A percentile compares a stretch with the other conserved stretches of the same genome.
phyloP scores from a whole-genome alignment of 1,140 invertebrate genomes.

The Ceratina australensis region DNA sequence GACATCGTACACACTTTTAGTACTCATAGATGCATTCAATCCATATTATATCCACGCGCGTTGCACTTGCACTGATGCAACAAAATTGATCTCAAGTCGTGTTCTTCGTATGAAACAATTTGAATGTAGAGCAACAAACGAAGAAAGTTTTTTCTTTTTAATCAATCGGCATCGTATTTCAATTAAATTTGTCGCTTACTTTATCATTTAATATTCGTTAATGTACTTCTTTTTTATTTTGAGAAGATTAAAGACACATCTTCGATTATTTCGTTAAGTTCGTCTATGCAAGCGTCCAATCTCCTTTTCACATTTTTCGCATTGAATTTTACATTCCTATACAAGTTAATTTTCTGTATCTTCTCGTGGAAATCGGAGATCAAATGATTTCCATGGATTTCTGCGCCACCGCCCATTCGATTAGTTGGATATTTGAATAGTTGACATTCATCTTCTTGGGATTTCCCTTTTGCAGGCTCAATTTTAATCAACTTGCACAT shows the following conservation, averaged over 20 bases:
- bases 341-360: constrained; percentile 8
- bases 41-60: constrained; percentile 15
- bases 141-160: background rate
- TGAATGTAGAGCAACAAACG: too few species aligned
- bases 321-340: background rate
- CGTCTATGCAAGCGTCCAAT: constrained; percentile 53
- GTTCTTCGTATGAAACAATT: too few species aligned
- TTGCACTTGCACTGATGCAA: constrained; percentile 21
- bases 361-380: constrained; percentile 6
- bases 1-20: constrained; percentile 23
- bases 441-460: background rate
- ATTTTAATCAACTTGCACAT: constrained; percentile 1
- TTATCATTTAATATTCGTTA: background rate
- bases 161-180: background rate
- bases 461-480: background rate
- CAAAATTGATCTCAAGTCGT: constrained; percentile 33
- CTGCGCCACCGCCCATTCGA: constrained; percentile 15
- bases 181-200: background rate
- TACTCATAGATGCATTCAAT: constrained; percentile 12
- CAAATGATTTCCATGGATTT: background rate
- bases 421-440: background rate
- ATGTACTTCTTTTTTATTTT: background rate
- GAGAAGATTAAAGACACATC: constrained; percentile 44
- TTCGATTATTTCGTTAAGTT: constrained; percentile 58
- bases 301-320: constrained; percentile 32